A percentile compares a stretch with the other conserved stretches of the same genome.
Evolutionary conservation across 2,888 invertebrate species (phyloP).

Genomic region (Ophion costatus): DNA sequence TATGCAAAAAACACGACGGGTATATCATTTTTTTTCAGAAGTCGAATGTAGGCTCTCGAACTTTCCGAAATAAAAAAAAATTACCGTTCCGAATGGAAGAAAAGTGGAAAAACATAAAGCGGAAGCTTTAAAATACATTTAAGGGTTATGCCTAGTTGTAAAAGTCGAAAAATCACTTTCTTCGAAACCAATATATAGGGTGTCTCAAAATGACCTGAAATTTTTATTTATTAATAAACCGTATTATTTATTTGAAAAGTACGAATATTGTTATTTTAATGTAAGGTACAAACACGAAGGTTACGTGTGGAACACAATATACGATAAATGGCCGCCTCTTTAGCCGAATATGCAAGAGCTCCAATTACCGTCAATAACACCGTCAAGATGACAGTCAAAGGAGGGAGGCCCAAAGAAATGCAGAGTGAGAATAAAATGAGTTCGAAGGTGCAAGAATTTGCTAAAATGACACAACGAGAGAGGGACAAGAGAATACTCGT

Average conservation of each 20-base stretch:
- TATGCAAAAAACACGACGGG: no score
- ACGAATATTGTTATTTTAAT: no score
- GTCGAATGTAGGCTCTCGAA: no score
- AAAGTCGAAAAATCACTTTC: no score
- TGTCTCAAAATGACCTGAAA: no score
- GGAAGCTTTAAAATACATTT: background rate
- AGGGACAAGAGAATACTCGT: background rate
- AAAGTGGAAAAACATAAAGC: background rate
- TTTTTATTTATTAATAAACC: no score
- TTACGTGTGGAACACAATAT: no score
- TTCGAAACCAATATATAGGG: no score
- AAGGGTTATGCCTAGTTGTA: no score
- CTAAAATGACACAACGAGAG: slow-evolving; percentile 36
- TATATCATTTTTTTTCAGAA: no score
- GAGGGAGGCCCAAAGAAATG: background rate
- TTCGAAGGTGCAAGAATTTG: slow-evolving; percentile 30
- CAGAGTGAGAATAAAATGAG: background rate
- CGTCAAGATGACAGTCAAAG: slow-evolving; percentile 41
- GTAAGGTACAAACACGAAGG: no score
- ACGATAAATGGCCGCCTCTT: slow-evolving; percentile 30
- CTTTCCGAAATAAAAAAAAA: background rate
- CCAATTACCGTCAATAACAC: slow-evolving; percentile 65
- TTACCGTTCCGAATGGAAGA: background rate
- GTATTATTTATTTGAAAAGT: no score
- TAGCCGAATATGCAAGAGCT: slow-evolving; percentile 45